Percentiles rank a stretch among this genome's conserved stretches.
Evolutionary conservation across 53 echinoderm and acorn worm genomes (phyloP).

Genomic region (Pentamera pediparva): DNA sequence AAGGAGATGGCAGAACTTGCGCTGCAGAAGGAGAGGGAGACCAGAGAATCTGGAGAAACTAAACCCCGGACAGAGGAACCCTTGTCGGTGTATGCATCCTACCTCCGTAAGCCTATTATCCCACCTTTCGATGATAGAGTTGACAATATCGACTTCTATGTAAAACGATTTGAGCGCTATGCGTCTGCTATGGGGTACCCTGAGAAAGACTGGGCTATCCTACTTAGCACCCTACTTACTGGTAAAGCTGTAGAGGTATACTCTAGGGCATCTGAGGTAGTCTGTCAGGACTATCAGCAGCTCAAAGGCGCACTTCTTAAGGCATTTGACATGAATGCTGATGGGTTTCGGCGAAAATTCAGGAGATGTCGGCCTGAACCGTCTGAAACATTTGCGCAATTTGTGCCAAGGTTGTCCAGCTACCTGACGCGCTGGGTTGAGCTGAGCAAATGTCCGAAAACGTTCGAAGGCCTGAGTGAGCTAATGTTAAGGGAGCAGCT

Average conservation of each 20-base stretch:
- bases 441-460: slow-evolving; percentile 1
- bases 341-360: slow-evolving; percentile 54
- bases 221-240: slow-evolving; percentile 50
- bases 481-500: slow-evolving; percentile 44
- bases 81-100: background rate
- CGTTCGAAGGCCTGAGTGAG: slow-evolving; percentile 31
- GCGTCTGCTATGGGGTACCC: slow-evolving; percentile 49
- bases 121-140: slow-evolving; percentile 57
- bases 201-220: slow-evolving; percentile 35
- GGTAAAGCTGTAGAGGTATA: slow-evolving; percentile 57
- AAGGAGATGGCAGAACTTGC: background rate
- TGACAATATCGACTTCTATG: slow-evolving; percentile 55
- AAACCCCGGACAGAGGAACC: background rate
- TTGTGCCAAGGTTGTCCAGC: slow-evolving; percentile 26
- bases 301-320: slow-evolving; percentile 33
- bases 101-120: slow-evolving; percentile 31
- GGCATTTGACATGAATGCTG: slow-evolving; percentile 43
- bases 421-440: slow-evolving; percentile 58
- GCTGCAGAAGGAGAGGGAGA: background rate
- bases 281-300: slow-evolving; percentile 31
- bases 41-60: background rate
- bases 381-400: slow-evolving; percentile 45
- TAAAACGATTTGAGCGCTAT: slow-evolving; percentile 55
- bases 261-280: slow-evolving; percentile 38
- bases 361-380: slow-evolving; percentile 30